Conservation (phyloP, 2,113 vertebrate genomes). For the Corythoichthys haematopterus region DNA sequence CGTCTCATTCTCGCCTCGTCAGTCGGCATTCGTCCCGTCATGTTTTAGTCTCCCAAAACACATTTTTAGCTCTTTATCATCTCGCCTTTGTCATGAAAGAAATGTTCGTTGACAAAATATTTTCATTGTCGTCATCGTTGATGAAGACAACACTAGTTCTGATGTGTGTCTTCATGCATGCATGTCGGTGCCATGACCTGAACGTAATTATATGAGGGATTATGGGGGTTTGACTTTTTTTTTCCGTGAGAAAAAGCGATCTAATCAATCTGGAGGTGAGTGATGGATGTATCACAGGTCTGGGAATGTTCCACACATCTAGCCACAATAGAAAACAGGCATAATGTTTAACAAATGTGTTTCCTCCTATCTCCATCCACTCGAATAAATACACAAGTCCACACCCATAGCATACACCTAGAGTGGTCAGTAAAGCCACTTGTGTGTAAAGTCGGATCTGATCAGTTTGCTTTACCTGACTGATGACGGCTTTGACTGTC, state of each 20-base stretch:
- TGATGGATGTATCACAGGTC: slow-evolving; percentile 16
- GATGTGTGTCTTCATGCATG: slow-evolving; percentile 5
- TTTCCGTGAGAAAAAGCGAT: slow-evolving; percentile 36
- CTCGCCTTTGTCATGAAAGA: no score
- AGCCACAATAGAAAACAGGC: slow-evolving; percentile 1
- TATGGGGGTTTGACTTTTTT: slow-evolving; percentile 48
- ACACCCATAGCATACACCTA: slow-evolving; percentile 39
- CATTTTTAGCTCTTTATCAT: no score
- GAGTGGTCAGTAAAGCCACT: slow-evolving; percentile 30
- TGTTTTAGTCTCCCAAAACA: no score
- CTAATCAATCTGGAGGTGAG: slow-evolving; percentile 24
- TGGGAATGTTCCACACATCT: slow-evolving; percentile 16
- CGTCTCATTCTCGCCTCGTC: no score
- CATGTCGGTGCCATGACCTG: slow-evolving; percentile 17
- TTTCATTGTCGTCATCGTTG: no score
- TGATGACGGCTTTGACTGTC: slow-evolving; percentile 50
- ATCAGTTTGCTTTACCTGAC: slow-evolving; percentile 52
- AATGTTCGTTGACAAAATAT: no score
- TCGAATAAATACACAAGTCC: slow-evolving; percentile 16
- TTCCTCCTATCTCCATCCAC: slow-evolving; percentile 18
- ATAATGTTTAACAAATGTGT: slow-evolving; percentile 27
- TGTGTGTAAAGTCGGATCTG: slow-evolving; percentile 38
- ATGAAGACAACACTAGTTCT: no score
- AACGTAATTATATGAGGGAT: slow-evolving; percentile 35
- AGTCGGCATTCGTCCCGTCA: no score